Evolutionary conservation across 2,113 vertebrate species (phyloP).

Genomic region (Vireo altiloquus): DNA sequence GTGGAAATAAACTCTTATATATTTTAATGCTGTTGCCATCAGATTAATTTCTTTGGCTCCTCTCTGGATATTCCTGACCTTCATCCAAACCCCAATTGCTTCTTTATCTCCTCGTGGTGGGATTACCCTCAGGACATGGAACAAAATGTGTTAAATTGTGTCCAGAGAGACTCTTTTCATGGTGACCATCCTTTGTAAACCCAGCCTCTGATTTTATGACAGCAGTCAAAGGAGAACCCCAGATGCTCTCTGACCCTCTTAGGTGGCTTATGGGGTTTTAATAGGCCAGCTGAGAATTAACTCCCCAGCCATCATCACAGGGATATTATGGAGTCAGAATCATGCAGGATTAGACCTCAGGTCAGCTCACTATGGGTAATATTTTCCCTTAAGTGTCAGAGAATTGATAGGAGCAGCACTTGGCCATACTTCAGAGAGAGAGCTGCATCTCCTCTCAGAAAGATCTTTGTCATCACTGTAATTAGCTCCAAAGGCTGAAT

Average conservation of each 20-base stretch:
- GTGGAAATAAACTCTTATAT: neutral
- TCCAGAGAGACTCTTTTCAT: neutral
- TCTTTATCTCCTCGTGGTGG: neutral
- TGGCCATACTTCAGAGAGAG: neutral
- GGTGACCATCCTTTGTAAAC: neutral
- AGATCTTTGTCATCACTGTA: neutral
- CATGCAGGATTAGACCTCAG: neutral
- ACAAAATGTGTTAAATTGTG: neutral
- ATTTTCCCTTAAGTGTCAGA: neutral
- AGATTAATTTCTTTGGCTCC: neutral
- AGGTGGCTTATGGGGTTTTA: slow-evolving; percentile 55
- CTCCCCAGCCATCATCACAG: neutral
- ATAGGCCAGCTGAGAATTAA: slow-evolving; percentile 54
- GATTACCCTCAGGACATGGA: neutral
- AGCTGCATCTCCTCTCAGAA: neutral
- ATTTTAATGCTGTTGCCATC: neutral
- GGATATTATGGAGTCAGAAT: neutral
- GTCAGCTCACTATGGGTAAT: neutral
- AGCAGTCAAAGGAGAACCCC: slow-evolving; percentile 28
- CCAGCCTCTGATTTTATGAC: slow-evolving; percentile 29
- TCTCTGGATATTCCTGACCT: neutral
- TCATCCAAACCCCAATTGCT: neutral
- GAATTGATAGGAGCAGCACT: neutral
- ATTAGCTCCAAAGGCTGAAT: neutral
- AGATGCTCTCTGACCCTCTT: slow-evolving; percentile 39